These are phyloP conservation scores for Oenanthe melanoleuca DNA, from an alignment of 2,113 vertebrate genomes.

Conservation along the genomic window DNA sequence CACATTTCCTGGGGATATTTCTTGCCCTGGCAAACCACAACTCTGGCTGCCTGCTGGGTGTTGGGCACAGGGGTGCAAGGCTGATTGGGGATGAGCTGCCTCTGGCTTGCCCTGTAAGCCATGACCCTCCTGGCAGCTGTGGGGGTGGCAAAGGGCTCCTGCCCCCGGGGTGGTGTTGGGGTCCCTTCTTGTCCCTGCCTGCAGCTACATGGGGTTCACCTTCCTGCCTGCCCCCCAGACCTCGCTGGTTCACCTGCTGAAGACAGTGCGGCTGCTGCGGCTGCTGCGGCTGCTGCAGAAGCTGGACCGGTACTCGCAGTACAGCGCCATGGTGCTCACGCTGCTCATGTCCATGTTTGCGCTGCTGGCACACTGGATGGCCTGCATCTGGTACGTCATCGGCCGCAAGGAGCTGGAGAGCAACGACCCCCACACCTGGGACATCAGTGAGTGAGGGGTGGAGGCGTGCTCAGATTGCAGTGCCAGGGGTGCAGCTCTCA, in stretches of 20 bases:
- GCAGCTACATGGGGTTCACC: neutral
- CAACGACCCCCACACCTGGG: slow-evolving; percentile 89
- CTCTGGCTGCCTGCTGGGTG: neutral
- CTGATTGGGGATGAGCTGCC: neutral
- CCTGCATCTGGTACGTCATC: slow-evolving; percentile 91
- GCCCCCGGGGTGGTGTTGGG: accelerated
- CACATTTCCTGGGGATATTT: neutral
- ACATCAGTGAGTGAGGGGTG: slow-evolving; percentile 84
- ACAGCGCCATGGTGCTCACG: slow-evolving; percentile 91
- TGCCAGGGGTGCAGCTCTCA: neutral
- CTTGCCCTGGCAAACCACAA: neutral
- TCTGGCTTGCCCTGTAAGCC: neutral
- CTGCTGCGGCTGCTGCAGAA: slow-evolving; percentile 89
- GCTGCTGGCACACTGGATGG: slow-evolving; percentile 92
- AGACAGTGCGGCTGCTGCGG: slow-evolving; percentile 86
- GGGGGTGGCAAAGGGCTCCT: neutral
- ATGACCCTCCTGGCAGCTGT: accelerated
- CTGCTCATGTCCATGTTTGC: slow-evolving; percentile 91
- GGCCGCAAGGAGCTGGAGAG: slow-evolving; percentile 86
- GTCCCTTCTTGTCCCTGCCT: neutral
- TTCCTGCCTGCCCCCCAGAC: slow-evolving; percentile 63
- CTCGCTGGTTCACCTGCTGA: slow-evolving; percentile 84
- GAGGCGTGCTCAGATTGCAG: accelerated
- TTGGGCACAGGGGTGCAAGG: neutral
- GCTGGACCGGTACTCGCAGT: slow-evolving; percentile 91